Conservation (phyloP, 2,113 vertebrate genomes). For the Notiomystis cincta region DNA sequence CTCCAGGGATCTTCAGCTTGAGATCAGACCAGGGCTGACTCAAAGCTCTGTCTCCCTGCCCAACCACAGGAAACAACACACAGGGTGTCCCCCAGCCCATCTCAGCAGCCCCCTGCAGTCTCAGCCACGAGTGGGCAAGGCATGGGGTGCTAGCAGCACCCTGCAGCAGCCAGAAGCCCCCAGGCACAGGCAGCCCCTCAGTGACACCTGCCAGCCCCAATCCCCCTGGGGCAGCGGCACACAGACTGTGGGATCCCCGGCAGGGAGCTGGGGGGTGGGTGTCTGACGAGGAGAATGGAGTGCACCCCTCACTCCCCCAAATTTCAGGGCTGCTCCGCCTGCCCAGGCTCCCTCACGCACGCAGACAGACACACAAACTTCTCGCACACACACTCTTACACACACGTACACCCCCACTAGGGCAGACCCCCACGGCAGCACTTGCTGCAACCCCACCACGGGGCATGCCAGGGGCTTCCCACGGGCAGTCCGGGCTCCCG, state of each 20-base stretch:
- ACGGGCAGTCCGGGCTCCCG: rapidly evolving
- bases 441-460: neutral
- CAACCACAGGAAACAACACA: neutral
- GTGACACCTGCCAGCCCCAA: neutral
- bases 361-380: neutral
- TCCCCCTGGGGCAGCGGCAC: rapidly evolving
- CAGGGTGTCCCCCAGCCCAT: rapidly evolving
- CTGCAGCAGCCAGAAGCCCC: neutral
- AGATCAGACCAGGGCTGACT: neutral
- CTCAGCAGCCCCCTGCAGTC: neutral
- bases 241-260: rapidly evolving
- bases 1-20: neutral
- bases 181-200: rapidly evolving
- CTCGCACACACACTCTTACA: neutral
- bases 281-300: neutral
- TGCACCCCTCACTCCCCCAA: neutral
- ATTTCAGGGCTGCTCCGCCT: neutral
- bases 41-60: neutral
- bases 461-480: neutral
- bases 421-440: neutral
- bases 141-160: neutral
- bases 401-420: neutral
- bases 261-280: neutral
- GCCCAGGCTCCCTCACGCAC: neutral
- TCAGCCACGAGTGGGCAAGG: rapidly evolving